Percentiles rank a stretch among this genome's conserved stretches.
These are phyloP conservation scores for Drosophila kambysellisi DNA, from an alignment of 2,888 invertebrate species.

Conservation along the genomic window DNA sequence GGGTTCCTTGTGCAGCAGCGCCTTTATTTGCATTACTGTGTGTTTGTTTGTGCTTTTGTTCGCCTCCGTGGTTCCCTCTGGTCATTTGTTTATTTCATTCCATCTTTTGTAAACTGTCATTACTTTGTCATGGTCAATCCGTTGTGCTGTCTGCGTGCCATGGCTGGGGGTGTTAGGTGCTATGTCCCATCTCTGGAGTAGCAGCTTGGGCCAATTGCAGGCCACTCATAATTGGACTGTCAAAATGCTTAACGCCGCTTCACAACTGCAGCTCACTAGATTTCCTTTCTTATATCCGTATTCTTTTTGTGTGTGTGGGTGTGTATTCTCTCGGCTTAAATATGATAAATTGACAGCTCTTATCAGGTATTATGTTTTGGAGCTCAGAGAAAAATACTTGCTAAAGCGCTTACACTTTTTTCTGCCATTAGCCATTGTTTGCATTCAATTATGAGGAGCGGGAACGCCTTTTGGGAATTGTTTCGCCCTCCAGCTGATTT, in stretches of 20 bases:
- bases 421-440: slow-evolving; percentile 36
- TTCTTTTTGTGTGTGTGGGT: slow-evolving; percentile 12
- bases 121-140: slow-evolving; percentile 76
- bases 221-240: slow-evolving; percentile 60
- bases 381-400: slow-evolving; percentile 18
- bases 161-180: not conserved
- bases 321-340: slow-evolving; percentile 37
- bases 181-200: slow-evolving; percentile 27
- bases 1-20: not conserved
- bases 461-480: not conserved
- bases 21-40: slow-evolving; percentile 50
- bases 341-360: slow-evolving; percentile 76
- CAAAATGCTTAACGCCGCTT: slow-evolving; percentile 51
- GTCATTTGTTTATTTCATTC: slow-evolving; percentile 78
- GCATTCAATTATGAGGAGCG: slow-evolving; percentile 47
- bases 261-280: slow-evolving; percentile 44
- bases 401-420: slow-evolving; percentile 38
- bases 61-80: slow-evolving; percentile 25
- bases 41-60: slow-evolving; percentile 8
- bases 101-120: slow-evolving; percentile 79
- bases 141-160: slow-evolving; percentile 30
- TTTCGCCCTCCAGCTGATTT: not conserved
- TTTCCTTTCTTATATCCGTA: slow-evolving; percentile 4
- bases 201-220: slow-evolving; percentile 65
- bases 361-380: slow-evolving; percentile 69